phyloP scores from a whole-genome alignment of 2,797 vertebrate species.

The Leucoraja ocellata region DNA sequence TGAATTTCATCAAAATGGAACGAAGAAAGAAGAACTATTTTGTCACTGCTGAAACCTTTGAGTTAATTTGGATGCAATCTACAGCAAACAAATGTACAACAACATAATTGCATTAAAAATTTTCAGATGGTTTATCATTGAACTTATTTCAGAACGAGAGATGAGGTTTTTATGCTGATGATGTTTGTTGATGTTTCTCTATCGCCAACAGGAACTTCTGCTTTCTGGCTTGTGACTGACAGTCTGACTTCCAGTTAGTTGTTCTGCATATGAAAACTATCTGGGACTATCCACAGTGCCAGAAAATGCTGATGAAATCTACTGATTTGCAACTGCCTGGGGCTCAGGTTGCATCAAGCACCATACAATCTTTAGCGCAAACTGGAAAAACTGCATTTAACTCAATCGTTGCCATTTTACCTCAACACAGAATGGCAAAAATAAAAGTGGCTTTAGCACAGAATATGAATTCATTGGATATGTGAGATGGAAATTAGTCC shows the following conservation, averaged over 20 bases:
- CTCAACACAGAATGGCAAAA: background rate
- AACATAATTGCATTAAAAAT: background rate
- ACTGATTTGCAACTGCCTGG: constrained; percentile 19
- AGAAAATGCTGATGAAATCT: constrained; percentile 13
- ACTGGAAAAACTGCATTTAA: background rate
- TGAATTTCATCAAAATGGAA: constrained; percentile 6
- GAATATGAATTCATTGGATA: background rate
- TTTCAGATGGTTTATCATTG: background rate
- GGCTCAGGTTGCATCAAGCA: background rate
- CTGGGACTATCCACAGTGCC: background rate
- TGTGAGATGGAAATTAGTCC: background rate
- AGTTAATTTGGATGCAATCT: background rate
- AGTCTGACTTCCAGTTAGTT: constrained; percentile 18
- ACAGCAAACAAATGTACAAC: background rate
- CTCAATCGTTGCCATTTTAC: background rate
- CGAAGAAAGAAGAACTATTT: background rate
- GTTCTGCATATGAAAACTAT: constrained; percentile 29
- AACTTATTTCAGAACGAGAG: background rate
- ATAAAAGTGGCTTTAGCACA: background rate
- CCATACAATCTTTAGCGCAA: background rate
- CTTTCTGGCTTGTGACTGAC: constrained; percentile 1
- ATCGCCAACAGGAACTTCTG: background rate
- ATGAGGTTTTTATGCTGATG: background rate
- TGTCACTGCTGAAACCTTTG: background rate
- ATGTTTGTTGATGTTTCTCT: constrained; percentile 5